Evolutionary conservation across 2,113 vertebrate genomes (phyloP).

Genomic region (Morone saxatilis): DNA sequence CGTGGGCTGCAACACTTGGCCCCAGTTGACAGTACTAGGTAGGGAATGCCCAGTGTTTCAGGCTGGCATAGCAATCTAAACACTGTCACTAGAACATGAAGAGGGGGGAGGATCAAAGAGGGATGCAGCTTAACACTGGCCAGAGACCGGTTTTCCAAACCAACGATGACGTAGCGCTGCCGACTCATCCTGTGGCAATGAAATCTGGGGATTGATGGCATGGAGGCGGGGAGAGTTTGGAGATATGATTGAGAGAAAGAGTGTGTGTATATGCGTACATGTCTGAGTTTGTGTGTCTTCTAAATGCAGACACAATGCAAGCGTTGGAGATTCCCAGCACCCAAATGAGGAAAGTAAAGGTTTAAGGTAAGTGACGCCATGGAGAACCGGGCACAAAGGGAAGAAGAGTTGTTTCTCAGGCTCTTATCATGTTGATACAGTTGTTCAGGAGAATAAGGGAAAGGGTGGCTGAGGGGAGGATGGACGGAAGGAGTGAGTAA

Average conservation of each 20-base stretch:
- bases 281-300: neutral
- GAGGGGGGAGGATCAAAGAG: conserved; percentile 49
- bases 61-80: conserved; percentile 37
- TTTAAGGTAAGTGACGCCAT: conserved; percentile 45
- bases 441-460: conserved; percentile 40
- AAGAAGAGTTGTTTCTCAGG: conserved; percentile 47
- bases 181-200: conserved; percentile 42
- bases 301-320: conserved; percentile 1
- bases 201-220: conserved; percentile 37
- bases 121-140: conserved; percentile 43
- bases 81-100: conserved; percentile 39
- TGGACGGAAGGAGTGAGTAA: conserved; percentile 48
- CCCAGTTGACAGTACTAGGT: conserved; percentile 12
- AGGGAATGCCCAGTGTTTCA: conserved; percentile 24
- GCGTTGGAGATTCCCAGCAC: conserved; percentile 22
- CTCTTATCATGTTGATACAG: conserved; percentile 82
- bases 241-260: conserved; percentile 19
- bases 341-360: conserved; percentile 45
- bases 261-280: neutral
- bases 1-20: neutral
- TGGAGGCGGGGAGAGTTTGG: conserved; percentile 8
- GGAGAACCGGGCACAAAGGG: conserved; percentile 8
- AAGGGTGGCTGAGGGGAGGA: neutral
- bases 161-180: conserved; percentile 40
- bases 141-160: conserved; percentile 49